Evolutionary conservation across 2,797 vertebrate species (phyloP), one percentile per base, ranked within the genome.

Genomic region (Pangasius mekongensis): DNA sequence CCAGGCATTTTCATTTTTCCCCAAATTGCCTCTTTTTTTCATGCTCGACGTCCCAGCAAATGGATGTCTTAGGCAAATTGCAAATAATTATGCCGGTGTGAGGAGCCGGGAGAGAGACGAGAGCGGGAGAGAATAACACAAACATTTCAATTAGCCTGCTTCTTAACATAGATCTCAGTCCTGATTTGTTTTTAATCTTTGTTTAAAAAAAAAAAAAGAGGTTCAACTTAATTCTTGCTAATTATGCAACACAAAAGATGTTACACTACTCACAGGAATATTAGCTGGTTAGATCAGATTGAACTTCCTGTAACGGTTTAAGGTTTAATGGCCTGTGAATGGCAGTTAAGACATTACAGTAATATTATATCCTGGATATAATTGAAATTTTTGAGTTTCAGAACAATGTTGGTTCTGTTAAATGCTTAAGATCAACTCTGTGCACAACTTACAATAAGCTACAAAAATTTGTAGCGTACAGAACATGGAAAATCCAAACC

Each of bases 61-160:
- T 99, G 98, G 98, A 98, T 97, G 96, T 99, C 98, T 99, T 99
- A 98, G 98, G 97, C 98, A 99, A 99, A 99, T 99, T 99, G 98
- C 98, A 99, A 99, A 99, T 99, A 99, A 99, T 99, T 99, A 98
- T 96, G 97, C 97, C 97, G 97, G 97, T 94, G 97, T 96, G 97
- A 92, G 93, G 92, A 73, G 85, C 86, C 86, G 89, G 77, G 69
- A 90, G 78, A 87, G 87, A 94, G 93, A 91, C 92, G 96, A 97
- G 96, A 93, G 93, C 93, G 90, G 93, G 90, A 92, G 91, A 91
- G 93, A 93, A 88, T 91, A 98, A 98, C 96, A 97, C 97, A 98
- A 98, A 98, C 97, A 98, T 97, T 97, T 97, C 97, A 98, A 98
- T 98, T 98, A 98, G 97, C 95, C 95, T 94, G 95, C 95, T 96